phyloP scores from a whole-genome alignment of 1,140 invertebrate genomes.

The Drosophila mauritiana region DNA sequence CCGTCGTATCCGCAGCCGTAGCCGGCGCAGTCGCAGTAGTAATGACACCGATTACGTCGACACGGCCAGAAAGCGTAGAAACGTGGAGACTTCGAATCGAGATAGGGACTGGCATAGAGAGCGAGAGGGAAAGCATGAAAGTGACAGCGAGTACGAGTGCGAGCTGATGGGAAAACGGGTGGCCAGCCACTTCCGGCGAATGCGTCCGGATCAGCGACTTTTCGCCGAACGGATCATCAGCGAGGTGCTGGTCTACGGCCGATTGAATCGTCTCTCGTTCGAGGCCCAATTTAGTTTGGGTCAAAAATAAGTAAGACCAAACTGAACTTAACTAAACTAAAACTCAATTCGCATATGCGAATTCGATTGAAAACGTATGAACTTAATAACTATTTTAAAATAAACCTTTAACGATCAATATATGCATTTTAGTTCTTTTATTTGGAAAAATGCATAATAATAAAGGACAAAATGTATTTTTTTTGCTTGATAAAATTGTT shows the following conservation, averaged over 20 bases:
- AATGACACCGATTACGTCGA: slow-evolving; percentile 13
- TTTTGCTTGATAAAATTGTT: too few relatives aligned
- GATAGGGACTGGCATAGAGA: not conserved
- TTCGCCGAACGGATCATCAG: slow-evolving; percentile 68
- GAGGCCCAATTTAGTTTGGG: slow-evolving; percentile 51
- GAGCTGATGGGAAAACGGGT: slow-evolving; percentile 65
- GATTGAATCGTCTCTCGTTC: slow-evolving; percentile 63
- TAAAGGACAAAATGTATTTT: too few relatives aligned
- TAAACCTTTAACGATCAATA: too few relatives aligned
- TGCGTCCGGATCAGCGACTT: slow-evolving; percentile 64
- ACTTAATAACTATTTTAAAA: not conserved
- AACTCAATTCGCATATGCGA: too few relatives aligned
- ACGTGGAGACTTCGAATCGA: slow-evolving; percentile 1
- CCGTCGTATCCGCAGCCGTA: too few relatives aligned
- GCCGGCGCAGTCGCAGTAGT: slow-evolving; percentile 1
- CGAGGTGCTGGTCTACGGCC: slow-evolving; percentile 64
- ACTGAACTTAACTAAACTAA: not conserved
- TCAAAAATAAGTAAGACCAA: not conserved
- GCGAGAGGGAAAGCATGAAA: not conserved
- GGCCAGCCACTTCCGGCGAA: slow-evolving; percentile 70
- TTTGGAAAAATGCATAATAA: too few relatives aligned
- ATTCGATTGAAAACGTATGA: too few relatives aligned
- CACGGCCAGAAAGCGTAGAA: not conserved
- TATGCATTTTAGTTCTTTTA: too few relatives aligned
- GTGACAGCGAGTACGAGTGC: slow-evolving; percentile 53